These are phyloP conservation scores for Acromyrmex charruanus DNA, from an alignment of 1,140 invertebrate species.

Conservation along the genomic window DNA sequence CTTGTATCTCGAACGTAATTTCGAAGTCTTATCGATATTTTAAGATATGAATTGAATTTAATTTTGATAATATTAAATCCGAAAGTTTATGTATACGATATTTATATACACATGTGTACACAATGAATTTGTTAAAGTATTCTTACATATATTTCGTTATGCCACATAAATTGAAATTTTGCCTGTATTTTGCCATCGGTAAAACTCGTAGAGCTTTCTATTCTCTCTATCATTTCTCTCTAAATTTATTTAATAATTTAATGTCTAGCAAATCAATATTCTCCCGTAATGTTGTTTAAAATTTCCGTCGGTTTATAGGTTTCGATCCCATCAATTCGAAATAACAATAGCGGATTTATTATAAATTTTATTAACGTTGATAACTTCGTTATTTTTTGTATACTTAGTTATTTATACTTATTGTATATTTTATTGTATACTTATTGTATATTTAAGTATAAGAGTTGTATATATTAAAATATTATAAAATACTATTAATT, in stretches of 20 bases:
- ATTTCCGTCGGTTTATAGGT: background rate
- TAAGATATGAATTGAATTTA: background rate
- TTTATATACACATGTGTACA: background rate
- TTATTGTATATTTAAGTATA: too few relatives aligned
- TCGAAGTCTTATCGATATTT: background rate
- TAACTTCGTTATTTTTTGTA: background rate
- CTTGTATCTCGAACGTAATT: background rate
- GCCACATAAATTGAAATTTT: background rate
- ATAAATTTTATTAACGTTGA: background rate
- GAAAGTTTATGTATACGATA: background rate
- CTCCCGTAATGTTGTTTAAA: background rate
- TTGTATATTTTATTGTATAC: too few relatives aligned
- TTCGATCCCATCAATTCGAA: background rate
- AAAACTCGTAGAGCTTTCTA: background rate
- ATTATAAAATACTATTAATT: background rate
- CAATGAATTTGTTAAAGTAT: background rate
- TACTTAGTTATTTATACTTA: background rate
- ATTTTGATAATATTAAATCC: background rate
- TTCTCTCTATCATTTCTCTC: background rate
- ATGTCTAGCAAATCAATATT: background rate
- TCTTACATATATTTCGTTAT: background rate
- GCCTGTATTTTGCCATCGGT: background rate
- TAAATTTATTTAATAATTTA: constrained; percentile 13
- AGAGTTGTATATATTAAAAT: background rate
- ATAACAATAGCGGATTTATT: background rate